phyloP scores from a whole-genome alignment of 2,797 vertebrate genomes.

The Eospalax fontanierii region DNA sequence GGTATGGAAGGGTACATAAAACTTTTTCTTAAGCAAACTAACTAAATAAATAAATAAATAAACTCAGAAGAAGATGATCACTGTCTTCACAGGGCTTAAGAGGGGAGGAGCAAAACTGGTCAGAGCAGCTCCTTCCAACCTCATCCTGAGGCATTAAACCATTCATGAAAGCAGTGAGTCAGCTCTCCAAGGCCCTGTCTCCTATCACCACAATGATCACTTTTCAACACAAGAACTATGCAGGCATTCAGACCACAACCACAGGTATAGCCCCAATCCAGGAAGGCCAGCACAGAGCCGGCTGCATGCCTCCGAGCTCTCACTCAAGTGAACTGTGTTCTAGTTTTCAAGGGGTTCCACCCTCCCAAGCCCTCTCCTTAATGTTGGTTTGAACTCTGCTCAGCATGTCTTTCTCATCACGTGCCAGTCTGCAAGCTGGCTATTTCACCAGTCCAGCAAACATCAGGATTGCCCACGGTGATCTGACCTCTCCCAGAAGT shows the following conservation, averaged over 20 bases:
- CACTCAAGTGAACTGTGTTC: background rate
- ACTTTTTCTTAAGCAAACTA: background rate
- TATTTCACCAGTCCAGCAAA: background rate
- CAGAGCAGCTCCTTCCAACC: background rate
- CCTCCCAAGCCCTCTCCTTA: background rate
- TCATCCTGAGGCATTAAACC: background rate
- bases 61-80: background rate
- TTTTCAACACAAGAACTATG: background rate
- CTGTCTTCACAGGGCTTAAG: background rate
- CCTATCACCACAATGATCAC: background rate
- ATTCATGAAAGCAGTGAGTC: background rate
- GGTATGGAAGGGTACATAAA: background rate
- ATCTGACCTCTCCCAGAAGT: background rate
- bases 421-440: background rate
- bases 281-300: background rate
- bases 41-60: background rate
- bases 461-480: background rate
- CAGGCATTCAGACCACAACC: background rate
- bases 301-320: background rate
- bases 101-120: background rate
- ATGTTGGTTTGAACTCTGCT: background rate
- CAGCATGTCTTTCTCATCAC: conserved; percentile 9
- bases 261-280: background rate
- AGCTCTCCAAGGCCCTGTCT: background rate
- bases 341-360: background rate